These are phyloP conservation scores for Dicrostonyx torquatus DNA, from an alignment of 2,797 vertebrate genomes.

Conservation along the genomic window DNA sequence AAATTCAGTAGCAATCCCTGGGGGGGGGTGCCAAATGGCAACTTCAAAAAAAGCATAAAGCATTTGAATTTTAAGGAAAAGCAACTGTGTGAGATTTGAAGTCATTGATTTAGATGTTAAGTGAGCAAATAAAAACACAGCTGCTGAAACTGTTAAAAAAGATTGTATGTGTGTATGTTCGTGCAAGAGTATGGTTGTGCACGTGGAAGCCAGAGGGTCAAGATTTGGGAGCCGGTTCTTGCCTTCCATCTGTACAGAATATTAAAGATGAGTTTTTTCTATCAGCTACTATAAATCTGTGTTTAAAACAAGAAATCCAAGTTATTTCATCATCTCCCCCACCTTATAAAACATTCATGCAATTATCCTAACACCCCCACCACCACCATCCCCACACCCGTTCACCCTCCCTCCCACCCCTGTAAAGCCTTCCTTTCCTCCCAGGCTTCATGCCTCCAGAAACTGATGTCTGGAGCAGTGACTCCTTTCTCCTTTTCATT, in stretches of 20 bases:
- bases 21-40: background rate
- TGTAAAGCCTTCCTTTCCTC: background rate
- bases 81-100: conserved; percentile 83
- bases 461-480: background rate
- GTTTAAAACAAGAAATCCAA: background rate
- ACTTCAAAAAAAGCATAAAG: conserved; percentile 70
- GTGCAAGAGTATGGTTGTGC: background rate
- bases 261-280: background rate
- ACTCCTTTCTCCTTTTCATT: background rate
- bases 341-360: background rate
- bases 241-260: background rate
- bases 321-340: background rate
- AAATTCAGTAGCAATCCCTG: conserved; percentile 35
- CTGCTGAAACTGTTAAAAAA: conserved; percentile 58
- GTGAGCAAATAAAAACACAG: conserved; percentile 82
- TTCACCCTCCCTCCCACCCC: background rate
- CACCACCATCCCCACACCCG: too few relatives aligned
- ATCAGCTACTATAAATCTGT: background rate
- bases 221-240: background rate
- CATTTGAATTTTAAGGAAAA: conserved; percentile 76
- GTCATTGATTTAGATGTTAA: conserved; percentile 80
- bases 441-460: background rate
- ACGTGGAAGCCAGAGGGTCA: background rate
- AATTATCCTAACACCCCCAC: background rate
- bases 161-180: background rate